phyloP scores from a whole-genome alignment of 2,113 vertebrate genomes.

The Nerophis lumbriciformis region DNA sequence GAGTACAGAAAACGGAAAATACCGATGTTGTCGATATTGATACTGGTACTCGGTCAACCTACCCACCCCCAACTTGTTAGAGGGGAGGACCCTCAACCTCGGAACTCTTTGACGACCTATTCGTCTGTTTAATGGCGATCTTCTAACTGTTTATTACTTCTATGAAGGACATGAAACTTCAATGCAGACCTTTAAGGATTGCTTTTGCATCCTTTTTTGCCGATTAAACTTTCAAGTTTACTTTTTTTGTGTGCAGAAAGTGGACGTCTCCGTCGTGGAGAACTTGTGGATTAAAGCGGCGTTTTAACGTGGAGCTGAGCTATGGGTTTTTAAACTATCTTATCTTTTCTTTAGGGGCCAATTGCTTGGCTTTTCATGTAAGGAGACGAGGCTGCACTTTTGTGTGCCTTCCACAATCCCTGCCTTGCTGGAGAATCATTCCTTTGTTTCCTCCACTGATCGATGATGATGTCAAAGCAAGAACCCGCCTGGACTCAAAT shows the following conservation, averaged over 20 bases:
- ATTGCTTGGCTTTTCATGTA: background rate
- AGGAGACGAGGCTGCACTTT: background rate
- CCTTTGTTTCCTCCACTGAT: background rate
- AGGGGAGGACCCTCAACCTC: slow-evolving; percentile 1
- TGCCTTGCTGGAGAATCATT: slow-evolving; percentile 5
- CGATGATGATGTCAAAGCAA: slow-evolving; percentile 36
- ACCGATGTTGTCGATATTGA: too few relatives aligned
- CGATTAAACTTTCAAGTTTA: slow-evolving; percentile 3
- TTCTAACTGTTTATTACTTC: background rate
- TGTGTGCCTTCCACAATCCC: background rate
- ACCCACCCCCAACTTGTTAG: background rate
- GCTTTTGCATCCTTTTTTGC: background rate
- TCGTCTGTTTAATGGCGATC: slow-evolving; percentile 1
- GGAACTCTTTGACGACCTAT: background rate
- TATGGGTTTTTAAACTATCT: too few relatives aligned
- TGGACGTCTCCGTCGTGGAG: background rate
- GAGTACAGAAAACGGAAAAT: too few relatives aligned
- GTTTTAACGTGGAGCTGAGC: background rate
- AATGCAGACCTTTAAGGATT: background rate
- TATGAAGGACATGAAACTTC: background rate
- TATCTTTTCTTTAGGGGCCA: too few relatives aligned
- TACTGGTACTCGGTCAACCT: too few relatives aligned
- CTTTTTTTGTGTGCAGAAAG: background rate
- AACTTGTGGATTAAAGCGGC: background rate
- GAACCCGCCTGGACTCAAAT: slow-evolving; percentile 21